phyloP scores from a whole-genome alignment of 2,113 vertebrate species.

The Panthera uncia region DNA sequence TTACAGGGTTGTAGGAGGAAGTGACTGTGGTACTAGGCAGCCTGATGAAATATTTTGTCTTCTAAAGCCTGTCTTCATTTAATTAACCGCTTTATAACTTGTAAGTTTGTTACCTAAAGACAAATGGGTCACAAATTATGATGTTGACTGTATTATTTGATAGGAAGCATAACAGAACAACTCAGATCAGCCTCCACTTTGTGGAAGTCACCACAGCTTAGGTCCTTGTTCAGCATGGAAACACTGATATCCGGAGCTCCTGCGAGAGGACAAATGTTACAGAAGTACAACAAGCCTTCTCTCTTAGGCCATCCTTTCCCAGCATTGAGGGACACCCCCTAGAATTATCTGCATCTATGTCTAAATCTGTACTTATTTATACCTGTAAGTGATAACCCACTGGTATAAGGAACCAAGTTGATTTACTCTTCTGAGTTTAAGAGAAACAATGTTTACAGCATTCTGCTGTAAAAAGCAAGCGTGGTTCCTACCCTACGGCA shows the following conservation, averaged over 20 bases:
- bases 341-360: background rate
- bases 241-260: accelerated
- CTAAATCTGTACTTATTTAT: background rate
- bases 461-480: background rate
- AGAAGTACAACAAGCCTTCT: background rate
- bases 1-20: background rate
- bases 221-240: accelerated
- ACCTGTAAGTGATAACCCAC: background rate
- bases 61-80: background rate
- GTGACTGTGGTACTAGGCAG: background rate
- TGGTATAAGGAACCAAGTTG: background rate
- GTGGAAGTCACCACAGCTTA: background rate
- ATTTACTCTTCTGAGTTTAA: background rate
- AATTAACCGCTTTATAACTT: background rate
- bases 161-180: background rate
- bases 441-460: background rate
- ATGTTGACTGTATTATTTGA: background rate
- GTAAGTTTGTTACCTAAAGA: background rate
- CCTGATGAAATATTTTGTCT: background rate
- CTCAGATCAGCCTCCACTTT: background rate
- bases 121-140: background rate
- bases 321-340: background rate
- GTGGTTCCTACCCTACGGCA: background rate
- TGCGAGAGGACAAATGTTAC: background rate
- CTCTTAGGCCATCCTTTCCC: too few relatives aligned